Base-by-base conservation (phyloP, 2,888 invertebrate species). In the Pseudanteris insignis region DNA sequence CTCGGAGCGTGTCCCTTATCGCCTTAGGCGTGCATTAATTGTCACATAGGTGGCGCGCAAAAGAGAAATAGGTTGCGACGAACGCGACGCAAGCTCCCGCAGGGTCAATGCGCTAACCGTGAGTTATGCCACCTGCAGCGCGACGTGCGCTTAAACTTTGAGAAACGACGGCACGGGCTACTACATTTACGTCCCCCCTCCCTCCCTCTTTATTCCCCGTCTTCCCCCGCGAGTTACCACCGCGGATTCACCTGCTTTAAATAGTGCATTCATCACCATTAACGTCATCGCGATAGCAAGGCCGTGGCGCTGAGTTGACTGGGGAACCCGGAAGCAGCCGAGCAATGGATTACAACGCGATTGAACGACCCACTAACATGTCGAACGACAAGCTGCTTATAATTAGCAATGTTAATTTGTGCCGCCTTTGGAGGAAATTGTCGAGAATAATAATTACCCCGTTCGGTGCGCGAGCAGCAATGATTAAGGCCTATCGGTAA, bases 91-190 rank as follows among this genome's bases (percentile, higher is more conserved):
- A 66, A 67, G 64, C 58, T 67, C 61, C 44, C 58, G 33, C 53
- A 64, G 63, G 66, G 63, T 66, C 64, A 61, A 63, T 38, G 36
- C 37, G 29, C 53, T 65, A 66, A 71, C 63, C 38, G 43, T 69
- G 67, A 71, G 64, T 68, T 70, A 71, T 63, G 68, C 44, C 37
- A 55, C 65, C 48, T 57, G 63, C 54, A 65, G 63, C 50, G 57
- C 50, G 62, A 51, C 57, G 55, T 51, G 55, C 40, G 55, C 55
- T 62, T 61, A 61, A 54, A 61, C 54, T 61, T 61, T 61, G 60
- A 61, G 54, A 54, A 61, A 61, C 54, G 60, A 38, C 30, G 44
- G 11, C 15, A n/a, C n/a, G n/a, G n/a, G n/a, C n/a, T n/a, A n/a
- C n/a, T n/a, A n/a, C n/a, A n/a, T n/a, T n/a, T n/a, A n/a, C n/a